Evolutionary conservation across 2,888 invertebrate species (phyloP).

Genomic region (Drosophila subsilvestris): DNA sequence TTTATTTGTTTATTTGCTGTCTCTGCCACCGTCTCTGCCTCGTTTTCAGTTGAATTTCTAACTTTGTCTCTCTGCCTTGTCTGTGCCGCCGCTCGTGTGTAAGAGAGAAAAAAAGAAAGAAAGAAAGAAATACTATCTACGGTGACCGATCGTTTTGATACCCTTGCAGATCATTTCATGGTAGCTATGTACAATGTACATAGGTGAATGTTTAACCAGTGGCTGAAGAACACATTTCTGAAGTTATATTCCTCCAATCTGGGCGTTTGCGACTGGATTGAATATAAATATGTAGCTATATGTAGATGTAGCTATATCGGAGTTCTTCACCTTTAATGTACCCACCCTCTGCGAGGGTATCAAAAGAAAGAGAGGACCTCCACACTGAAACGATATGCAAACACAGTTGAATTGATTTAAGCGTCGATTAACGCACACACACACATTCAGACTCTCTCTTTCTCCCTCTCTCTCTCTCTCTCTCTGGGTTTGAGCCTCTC

Average conservation of each 20-base stretch:
- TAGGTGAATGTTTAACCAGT: too few relatives aligned
- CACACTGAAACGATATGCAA: conserved; percentile 56
- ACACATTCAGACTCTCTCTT: conserved; percentile 30
- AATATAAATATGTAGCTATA: not conserved
- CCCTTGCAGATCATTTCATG: not conserved
- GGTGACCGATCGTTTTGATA: not conserved
- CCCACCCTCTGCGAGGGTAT: not conserved
- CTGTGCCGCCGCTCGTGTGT: conserved; percentile 27
- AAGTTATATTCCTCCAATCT: not conserved
- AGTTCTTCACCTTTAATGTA: not conserved
- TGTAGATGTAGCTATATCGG: not conserved
- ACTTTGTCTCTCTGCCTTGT: conserved; percentile 26
- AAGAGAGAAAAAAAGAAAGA: not conserved
- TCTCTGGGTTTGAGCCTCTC: not conserved
- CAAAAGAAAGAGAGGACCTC: conserved; percentile 19
- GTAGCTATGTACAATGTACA: too few relatives aligned
- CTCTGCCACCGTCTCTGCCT: conserved; percentile 23
- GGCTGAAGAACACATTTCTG: not conserved
- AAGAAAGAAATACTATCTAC: not conserved
- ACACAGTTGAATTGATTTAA: conserved; percentile 72
- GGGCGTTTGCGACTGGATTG: not conserved
- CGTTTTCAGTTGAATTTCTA: conserved; percentile 45
- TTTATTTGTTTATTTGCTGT: conserved; percentile 67
- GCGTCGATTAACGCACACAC: conserved; percentile 76
- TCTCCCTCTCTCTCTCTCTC: not conserved